These are phyloP conservation scores for Bufotes viridis DNA, from an alignment of 2,797 vertebrate genomes.

Conservation along the genomic window DNA sequence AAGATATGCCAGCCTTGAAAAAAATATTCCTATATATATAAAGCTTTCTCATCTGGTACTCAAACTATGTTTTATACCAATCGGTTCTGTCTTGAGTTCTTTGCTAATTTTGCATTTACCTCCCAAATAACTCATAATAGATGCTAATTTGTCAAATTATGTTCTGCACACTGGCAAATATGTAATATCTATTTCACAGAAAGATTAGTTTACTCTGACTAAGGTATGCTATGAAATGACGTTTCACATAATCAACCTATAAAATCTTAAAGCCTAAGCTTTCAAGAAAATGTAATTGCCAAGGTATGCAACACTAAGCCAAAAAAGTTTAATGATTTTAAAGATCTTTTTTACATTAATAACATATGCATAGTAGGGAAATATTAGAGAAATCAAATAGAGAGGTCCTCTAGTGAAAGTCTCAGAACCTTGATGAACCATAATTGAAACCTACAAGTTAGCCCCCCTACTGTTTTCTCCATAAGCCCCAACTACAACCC, in stretches of 20 bases:
- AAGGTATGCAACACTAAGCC: conserved; percentile 33
- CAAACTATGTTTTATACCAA: not conserved
- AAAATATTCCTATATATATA: too few species aligned
- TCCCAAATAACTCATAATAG: conserved; percentile 3
- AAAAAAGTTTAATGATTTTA: conserved; percentile 41
- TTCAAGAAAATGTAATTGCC: conserved; percentile 10
- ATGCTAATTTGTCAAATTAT: conserved; percentile 3
- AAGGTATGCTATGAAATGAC: conserved; percentile 15
- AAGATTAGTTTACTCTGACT: conserved; percentile 18
- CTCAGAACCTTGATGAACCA: conserved; percentile 40
- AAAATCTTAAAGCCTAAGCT: conserved; percentile 16
- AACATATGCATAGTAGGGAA: conserved; percentile 29
- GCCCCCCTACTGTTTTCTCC: conserved; percentile 38
- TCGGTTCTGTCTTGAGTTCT: not conserved
- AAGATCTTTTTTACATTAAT: conserved; percentile 26
- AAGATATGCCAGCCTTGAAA: too few species aligned
- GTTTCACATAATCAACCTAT: conserved; percentile 26
- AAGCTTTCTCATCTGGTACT: not conserved
- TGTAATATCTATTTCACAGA: not conserved
- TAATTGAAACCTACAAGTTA: conserved; percentile 46
- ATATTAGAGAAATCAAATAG: conserved; percentile 36
- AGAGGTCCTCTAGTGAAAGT: conserved; percentile 15
- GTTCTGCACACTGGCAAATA: not conserved
- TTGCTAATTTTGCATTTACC: not conserved
- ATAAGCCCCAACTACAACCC: conserved; percentile 49